Base-by-base conservation (phyloP, 2,113 vertebrate species). In the Dryoscopus gambensis region DNA sequence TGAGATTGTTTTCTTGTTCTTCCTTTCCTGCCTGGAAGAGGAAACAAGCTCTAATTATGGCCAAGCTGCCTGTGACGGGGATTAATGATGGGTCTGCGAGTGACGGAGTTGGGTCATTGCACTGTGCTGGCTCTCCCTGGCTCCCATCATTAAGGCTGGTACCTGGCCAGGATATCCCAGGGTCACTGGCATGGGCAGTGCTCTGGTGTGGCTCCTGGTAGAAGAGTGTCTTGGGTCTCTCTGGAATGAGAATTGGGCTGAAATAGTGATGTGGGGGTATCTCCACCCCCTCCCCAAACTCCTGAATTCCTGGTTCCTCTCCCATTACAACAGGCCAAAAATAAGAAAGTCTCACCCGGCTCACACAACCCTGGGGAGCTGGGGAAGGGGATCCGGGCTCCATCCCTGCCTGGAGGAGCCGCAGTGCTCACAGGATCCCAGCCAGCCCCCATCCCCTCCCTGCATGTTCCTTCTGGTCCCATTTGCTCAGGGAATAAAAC, bases 91-190 rank as follows among this genome's bases (percentile, higher is more conserved):
- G 56, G 6, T 27, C 65, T 74, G 83, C 64, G 19, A 65, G 7
- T 0, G 1, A 10, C 37, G 16, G 74, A n/a, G 30, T 40, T 46
- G 49, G 75, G 39, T 22, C 37, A 3, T 2, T 18, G 21, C 13
- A 7, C 30, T 2, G 30, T n/a, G 22, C 0, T 7, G 27, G 37
- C 25, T 77, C n/a, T 52, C 47, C 49, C 47, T 7, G n/a, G 53
- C 25, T n/a, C 53, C 11, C 7, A 1, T 59, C 13, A 1, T 13
- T 40, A 10, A 25, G 35, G 65, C 65, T 5, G 11, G 21, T 87
- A 40, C 4, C 25, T 33, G 63, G 5, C 47, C 71, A 42, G 62
- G 23, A 5, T 16, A n/a, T 31, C 62, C 86, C 92, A 76, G 71
- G 60, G 28, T 33, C 65, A 70, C 30, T 7, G 33, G 30, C 11